Conservation (phyloP, 2,113 vertebrate genomes). For the Trochalopteron elliotii region DNA sequence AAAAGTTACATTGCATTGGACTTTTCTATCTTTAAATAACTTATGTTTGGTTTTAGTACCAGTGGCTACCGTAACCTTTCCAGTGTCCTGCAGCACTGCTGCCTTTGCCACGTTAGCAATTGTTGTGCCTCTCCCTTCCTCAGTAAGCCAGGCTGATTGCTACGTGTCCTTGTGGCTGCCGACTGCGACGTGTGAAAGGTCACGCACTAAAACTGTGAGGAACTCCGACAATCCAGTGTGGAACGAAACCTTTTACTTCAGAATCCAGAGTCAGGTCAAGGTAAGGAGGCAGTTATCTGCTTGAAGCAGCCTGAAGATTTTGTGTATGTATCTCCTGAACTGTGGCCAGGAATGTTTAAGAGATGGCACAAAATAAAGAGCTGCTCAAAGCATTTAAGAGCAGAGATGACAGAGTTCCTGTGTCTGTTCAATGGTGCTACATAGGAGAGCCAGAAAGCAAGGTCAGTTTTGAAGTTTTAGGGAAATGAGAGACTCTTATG, state of each 20-base stretch:
- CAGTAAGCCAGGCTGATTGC: conserved; percentile 81
- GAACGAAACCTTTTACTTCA: conserved; percentile 85
- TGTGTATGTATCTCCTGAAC: background rate
- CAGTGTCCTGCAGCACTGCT: background rate
- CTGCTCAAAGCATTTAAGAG: background rate
- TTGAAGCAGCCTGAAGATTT: background rate
- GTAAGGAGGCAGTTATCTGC: conserved; percentile 49
- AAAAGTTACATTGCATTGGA: background rate
- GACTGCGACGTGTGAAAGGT: conserved; percentile 63
- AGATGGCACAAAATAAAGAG: background rate
- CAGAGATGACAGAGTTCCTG: background rate
- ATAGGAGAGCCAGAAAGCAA: background rate
- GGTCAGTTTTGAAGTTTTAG: background rate
- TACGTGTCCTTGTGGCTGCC: conserved; percentile 82
- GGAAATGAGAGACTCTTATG: background rate
- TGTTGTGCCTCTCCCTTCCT: background rate
- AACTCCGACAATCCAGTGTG: conserved; percentile 80
- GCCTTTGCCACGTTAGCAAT: background rate
- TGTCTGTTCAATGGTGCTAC: rapidly evolving
- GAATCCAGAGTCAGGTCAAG: conserved; percentile 80
- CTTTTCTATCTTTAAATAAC: background rate
- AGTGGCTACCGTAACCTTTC: background rate
- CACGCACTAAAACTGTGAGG: conserved; percentile 78
- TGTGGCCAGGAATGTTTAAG: background rate
- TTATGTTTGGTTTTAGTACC: background rate